phyloP scores from a whole-genome alignment of 2,888 invertebrate genomes.

The Eurois occulta region DNA sequence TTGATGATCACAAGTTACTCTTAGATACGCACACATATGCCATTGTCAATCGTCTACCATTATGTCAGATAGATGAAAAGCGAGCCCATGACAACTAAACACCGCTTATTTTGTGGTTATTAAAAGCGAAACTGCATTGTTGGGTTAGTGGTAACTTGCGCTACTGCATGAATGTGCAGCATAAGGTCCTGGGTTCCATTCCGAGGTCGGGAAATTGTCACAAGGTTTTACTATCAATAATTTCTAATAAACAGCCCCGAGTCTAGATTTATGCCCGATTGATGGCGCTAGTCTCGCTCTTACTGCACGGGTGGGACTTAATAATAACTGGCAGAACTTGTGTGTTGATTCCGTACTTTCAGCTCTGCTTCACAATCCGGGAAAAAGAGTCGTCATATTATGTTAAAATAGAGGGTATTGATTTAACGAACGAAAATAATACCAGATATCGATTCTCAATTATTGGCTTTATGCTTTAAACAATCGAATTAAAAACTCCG shows the following conservation, averaged over 20 bases:
- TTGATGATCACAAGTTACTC: neutral
- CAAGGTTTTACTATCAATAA: neutral
- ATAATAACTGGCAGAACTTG: neutral
- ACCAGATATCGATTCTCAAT: slow-evolving; percentile 12
- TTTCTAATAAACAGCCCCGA: neutral
- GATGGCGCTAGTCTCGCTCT: neutral
- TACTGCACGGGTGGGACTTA: neutral
- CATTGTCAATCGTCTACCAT: neutral
- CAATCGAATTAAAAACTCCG: slow-evolving; percentile 49
- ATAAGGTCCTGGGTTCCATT: neutral
- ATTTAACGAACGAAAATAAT: slow-evolving; percentile 24
- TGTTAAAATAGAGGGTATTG: slow-evolving; percentile 6
- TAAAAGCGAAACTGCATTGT: neutral
- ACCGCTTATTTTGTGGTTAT: neutral
- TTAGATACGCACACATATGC: neutral
- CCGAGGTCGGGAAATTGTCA: neutral
- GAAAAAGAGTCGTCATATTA: neutral
- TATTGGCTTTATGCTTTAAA: slow-evolving; percentile 42
- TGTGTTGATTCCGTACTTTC: neutral
- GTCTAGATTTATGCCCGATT: neutral
- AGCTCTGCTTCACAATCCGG: neutral
- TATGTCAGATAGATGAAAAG: neutral
- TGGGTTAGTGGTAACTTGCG: neutral
- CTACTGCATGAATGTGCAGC: neutral
- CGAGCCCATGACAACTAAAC: neutral